Evolutionary conservation across 2,888 invertebrate genomes (phyloP).

Genomic region (Acholoe squamosa): DNA sequence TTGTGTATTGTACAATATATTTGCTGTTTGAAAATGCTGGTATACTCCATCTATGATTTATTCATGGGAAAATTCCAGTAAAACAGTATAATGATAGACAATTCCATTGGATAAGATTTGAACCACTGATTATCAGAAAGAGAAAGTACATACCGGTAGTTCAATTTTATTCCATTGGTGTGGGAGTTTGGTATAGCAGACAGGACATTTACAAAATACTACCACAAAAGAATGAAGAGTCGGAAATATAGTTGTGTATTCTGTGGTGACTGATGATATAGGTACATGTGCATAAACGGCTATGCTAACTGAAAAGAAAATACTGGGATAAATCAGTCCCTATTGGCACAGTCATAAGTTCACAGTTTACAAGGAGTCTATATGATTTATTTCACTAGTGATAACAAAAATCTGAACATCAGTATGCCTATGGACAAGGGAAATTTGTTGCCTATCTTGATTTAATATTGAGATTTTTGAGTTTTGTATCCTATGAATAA

Average conservation of each 20-base stretch:
- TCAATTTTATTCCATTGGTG: not conserved
- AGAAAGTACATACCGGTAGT: too few species aligned
- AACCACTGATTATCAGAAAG: too few species aligned
- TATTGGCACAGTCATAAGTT: not conserved
- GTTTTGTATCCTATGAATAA: conserved; percentile 13
- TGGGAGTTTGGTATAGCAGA: not conserved
- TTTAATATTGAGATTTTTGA: not conserved
- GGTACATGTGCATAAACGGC: too few species aligned
- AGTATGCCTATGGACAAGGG: not conserved
- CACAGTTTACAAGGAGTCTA: not conserved
- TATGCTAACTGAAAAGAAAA: not conserved
- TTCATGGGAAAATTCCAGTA: too few species aligned
- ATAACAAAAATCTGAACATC: not conserved
- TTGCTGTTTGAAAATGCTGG: not conserved
- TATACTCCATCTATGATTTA: too few species aligned
- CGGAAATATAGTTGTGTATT: too few species aligned
- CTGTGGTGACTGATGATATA: too few species aligned
- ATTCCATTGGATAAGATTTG: too few species aligned
- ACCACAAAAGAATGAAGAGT: not conserved
- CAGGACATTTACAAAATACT: not conserved
- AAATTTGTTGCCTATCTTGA: not conserved
- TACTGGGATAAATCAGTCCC: not conserved
- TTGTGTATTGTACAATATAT: not conserved
- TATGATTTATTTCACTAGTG: not conserved
- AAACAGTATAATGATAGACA: too few species aligned